Conservation (phyloP, 1,140 invertebrate genomes). For the Mya arenaria region DNA sequence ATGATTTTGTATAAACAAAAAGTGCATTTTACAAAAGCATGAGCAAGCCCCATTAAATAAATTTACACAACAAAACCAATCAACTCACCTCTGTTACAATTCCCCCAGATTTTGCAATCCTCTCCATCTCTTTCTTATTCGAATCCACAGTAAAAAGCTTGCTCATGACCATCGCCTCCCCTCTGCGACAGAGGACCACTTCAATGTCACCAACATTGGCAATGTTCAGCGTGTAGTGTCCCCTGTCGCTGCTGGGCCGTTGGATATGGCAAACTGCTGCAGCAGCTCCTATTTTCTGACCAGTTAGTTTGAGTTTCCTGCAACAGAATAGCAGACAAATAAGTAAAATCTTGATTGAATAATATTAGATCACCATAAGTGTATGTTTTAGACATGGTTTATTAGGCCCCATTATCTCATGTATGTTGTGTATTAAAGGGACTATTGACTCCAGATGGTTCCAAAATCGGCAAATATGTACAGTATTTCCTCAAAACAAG, state of each 20-base stretch:
- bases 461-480: too few species aligned
- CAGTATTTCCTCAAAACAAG: too few species aligned
- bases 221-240: slow-evolving; percentile 70
- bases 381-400: too few species aligned
- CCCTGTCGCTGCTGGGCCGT: slow-evolving; percentile 52
- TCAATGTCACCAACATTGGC: slow-evolving; percentile 80
- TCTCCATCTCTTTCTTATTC: slow-evolving; percentile 74
- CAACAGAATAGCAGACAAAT: slow-evolving; percentile 20
- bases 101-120: slow-evolving; percentile 77
- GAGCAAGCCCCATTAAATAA: too few species aligned
- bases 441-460: too few species aligned
- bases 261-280: slow-evolving; percentile 75
- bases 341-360: too few species aligned
- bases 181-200: slow-evolving; percentile 76
- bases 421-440: too few species aligned
- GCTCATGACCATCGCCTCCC: slow-evolving; percentile 72
- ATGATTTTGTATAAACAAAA: too few species aligned
- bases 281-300: slow-evolving; percentile 79
- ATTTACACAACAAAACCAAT: too few species aligned
- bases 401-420: too few species aligned
- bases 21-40: too few species aligned
- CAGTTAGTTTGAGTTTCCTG: slow-evolving; percentile 76
- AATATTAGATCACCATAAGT: too few species aligned
- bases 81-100: slow-evolving; percentile 80
- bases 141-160: slow-evolving; percentile 71